Base-by-base conservation (phyloP, 1,140 invertebrate genomes). In the Panulirus ornatus region DNA sequence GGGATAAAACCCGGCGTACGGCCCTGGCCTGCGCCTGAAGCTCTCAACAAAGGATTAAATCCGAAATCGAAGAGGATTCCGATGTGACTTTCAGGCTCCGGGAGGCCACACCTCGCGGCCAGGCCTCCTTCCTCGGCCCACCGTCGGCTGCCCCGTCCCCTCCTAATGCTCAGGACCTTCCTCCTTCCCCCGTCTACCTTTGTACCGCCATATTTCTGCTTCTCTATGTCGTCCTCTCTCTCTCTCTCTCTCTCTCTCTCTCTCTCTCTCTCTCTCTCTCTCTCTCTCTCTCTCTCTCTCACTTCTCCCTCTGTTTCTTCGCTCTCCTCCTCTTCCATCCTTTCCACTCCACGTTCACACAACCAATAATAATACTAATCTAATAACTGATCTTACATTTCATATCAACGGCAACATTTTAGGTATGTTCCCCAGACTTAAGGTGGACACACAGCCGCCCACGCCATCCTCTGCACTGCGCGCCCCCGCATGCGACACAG, bases 171-270 rank as follows among this genome's bases (percentile, higher is more conserved):
- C 73, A 6, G 5, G 5, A 5, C n/a, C 38, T 76, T 36, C 34
- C 73, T 34, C 38, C 73, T 76, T n/a, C 34, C 38, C n/a, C 73
- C n/a, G 8, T 42, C 38, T 76, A 9, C 16, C 42, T 51, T 27
- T 51, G 1, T 54, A 40, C 22, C 42, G 1, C 11, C 51, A 40
- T 58, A 40, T 51, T 42, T 81, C 78, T 81, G 40, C 22, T 42
- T 1, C n/a, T 36, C 34, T 82, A 42, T 36, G 6, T 82, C 79
- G 51, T n/a, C 27, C 47, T 82, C 79, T 82, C 79, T 58, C 54
- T 58, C 44, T 63, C 79, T 58, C 79, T 54, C 2, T 54, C 79
- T 82, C 79, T 36, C 79, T 58, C 54, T 63, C 79, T 63, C 79
- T 54, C 51, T 82, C 79, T 82, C 51, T n/a, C 11, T 30, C 79